Evolutionary conservation across 1,140 invertebrate genomes (phyloP), one percentile per base, ranked within the genome.

Genomic region (Brachionus paranguensis): DNA sequence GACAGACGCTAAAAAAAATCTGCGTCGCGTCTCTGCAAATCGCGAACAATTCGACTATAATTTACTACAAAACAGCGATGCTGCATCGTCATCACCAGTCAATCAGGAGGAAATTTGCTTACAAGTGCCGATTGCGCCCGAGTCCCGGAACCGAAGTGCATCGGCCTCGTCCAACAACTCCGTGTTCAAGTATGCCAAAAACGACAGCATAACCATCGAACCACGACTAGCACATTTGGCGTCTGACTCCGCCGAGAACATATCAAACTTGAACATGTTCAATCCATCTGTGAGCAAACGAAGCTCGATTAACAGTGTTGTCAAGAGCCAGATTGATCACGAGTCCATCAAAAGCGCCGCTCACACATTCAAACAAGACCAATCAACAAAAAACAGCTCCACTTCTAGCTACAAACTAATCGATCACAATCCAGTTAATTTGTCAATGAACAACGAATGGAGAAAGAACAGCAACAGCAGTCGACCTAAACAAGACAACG

Each of bases 191-290:
- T 41, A 68, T 17, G 65, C 65, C 65, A 72, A 43, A 72, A 72
- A 3, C n/a, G 68, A 72, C 41, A 72, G 68, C 41, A 37, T 72
- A 7, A 10, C 27, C 1, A 33, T 37, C 33, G 65, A 68, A 5
- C 65, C 27, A 17, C 29, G 33, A 68, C 45, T 47, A 1, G 20
- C 12, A 1, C 24, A 37, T 5, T 12, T n/a, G 14, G 37, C 29
- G 10, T 20, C 68, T 11, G 37, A 12, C n/a, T 72, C 41, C 1
- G 20, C 4, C 20, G 68, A 72, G n/a, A 72, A 72, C 37, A 17
- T 72, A 7, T 72, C 68, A 5, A 72, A 72, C 17, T 43, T 72
- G 41, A 72, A 72, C 37, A 72, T 72, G 68, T 72, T 72, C 41
- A 72, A 43, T 43, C 68, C 68, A 20, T 43, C 43, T 8, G 37